Evolutionary conservation across 2,797 vertebrate species (phyloP), one percentile per base, ranked within the genome.

Genomic region (Anabas testudineus): DNA sequence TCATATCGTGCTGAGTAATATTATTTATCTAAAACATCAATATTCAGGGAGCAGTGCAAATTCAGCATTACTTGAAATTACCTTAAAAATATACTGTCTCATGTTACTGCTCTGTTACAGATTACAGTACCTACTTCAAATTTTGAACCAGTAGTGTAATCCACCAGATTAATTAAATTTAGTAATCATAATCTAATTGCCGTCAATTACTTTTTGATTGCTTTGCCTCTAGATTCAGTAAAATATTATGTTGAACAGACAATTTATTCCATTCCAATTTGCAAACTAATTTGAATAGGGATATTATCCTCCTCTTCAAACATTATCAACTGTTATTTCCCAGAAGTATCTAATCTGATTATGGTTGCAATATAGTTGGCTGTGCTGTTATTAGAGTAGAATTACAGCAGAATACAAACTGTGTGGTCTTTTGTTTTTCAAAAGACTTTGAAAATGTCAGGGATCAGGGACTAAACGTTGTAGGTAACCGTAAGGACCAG

Each of bases 301-400:
- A 89, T 83, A 88, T 90, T 86, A 89, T 86, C 84, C 74, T 86
- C 87, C 88, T 88, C 88, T 88, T 90, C 88, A 89, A 90, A 91
- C 86, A 87, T 87, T 85, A 89, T 90, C 84, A 87, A 74, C 81
- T 82, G 79, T 92, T 91, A 91, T 91, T 91, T 92, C 91, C 91
- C 91, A 76, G 57, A 86, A 91, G 88, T 81, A 87, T 90, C 87
- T 90, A 88, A 90, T 91, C 91, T 88, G 87, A 91, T 91, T 87
- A 90, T 55, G 57, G 56, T 52, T 72, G 84, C 87, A 86, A 77
- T 86, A 81, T 80, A 84, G 77, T 78, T 75, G 83, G 65, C 82
- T 70, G 76, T 49, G 76, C 56, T 74, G 85, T 88, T 88, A 87
- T 88, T 85, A 79, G 76, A 86, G 71, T 43, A 45, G 74, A 85